A percentile compares a stretch with the other conserved stretches of the same genome.
Conservation (phyloP, 2,888 invertebrate genomes). For the Oconnorella tubifera region DNA sequence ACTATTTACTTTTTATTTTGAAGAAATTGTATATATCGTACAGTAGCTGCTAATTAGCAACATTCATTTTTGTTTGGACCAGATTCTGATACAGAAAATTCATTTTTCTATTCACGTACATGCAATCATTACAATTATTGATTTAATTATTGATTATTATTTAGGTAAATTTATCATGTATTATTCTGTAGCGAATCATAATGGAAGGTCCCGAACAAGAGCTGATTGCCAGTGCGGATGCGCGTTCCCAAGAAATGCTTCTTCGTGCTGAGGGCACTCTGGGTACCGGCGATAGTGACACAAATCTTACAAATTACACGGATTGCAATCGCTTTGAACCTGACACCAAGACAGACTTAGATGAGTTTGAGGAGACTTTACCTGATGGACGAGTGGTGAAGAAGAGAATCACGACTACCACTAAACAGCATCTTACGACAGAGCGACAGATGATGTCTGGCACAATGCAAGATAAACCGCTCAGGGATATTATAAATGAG, state of each 20-base stretch:
- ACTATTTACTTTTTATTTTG: too few relatives aligned
- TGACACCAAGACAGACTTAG: slow-evolving; percentile 24
- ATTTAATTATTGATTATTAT: too few relatives aligned
- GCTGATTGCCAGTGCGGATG: slow-evolving; percentile 25
- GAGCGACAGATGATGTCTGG: slow-evolving; percentile 35
- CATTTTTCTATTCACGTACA: too few relatives aligned
- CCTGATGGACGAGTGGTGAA: slow-evolving; percentile 38
- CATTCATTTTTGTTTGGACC: too few relatives aligned
- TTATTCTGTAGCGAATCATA: slow-evolving; percentile 29
- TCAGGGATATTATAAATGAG: slow-evolving; percentile 15
- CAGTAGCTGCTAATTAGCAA: too few relatives aligned
- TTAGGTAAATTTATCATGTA: too few relatives aligned
- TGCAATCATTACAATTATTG: too few relatives aligned
- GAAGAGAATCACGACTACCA: slow-evolving; percentile 33
- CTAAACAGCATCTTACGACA: slow-evolving; percentile 34
- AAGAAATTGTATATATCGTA: too few relatives aligned
- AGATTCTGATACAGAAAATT: too few relatives aligned
- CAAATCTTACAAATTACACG: too few relatives aligned
- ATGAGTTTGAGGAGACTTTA: slow-evolving; percentile 35
- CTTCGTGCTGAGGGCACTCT: too few relatives aligned
- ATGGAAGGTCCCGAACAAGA: slow-evolving; percentile 39
- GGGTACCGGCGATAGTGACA: neutral
- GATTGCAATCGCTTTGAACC: slow-evolving; percentile 4
- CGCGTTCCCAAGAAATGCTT: slow-evolving; percentile 27
- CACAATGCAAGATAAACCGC: slow-evolving; percentile 7